Percentiles rank a stretch among this genome's conserved stretches.
phyloP scores from a whole-genome alignment of 2,113 vertebrate genomes.

The Rhombomys opimus region DNA sequence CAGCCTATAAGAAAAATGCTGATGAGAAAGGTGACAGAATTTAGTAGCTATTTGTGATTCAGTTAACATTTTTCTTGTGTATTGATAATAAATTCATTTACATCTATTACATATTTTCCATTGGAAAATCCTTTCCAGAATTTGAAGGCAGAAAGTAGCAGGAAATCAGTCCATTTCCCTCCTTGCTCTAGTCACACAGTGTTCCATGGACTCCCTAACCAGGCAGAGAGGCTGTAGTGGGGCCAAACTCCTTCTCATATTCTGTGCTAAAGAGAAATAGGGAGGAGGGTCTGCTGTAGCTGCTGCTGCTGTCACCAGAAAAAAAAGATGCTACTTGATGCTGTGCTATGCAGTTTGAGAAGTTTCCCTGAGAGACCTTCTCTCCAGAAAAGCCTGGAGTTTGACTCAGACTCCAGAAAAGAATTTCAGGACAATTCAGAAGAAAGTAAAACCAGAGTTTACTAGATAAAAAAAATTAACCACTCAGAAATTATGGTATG shows the following conservation, averaged over 20 bases:
- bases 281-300: background rate
- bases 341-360: background rate
- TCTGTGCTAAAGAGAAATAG: background rate
- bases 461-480: background rate
- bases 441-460: background rate
- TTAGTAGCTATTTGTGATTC: background rate
- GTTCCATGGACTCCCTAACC: background rate
- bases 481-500: background rate
- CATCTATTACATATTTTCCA: background rate
- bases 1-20: background rate
- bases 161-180: background rate
- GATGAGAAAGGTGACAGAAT: background rate
- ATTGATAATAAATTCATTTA: background rate
- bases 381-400: background rate
- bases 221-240: background rate
- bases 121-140: background rate
- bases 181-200: too few relatives aligned
- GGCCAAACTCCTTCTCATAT: background rate
- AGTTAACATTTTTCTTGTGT: background rate
- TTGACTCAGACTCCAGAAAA: background rate
- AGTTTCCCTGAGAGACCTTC: background rate
- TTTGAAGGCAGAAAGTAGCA: background rate
- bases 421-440: background rate
- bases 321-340: background rate
- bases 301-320: accelerated